Percentiles rank a stretch among this genome's conserved stretches.
Conservation (phyloP, 2,888 invertebrate genomes). For the Agelastica alni region DNA sequence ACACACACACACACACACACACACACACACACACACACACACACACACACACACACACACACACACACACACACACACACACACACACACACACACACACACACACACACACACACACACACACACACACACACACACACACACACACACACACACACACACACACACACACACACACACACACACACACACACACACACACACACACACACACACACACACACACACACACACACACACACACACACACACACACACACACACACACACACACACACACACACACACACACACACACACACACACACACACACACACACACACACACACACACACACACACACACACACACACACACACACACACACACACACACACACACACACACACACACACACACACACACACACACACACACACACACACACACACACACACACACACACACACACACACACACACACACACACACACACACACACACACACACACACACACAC, state of each 20-base stretch:
- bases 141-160: not conserved
- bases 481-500: not conserved
- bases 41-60: not conserved
- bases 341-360: not conserved
- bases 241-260: not conserved
- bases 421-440: not conserved
- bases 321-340: not conserved
- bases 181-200: not conserved
- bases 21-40: not conserved
- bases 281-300: not conserved
- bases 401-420: not conserved
- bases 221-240: not conserved
- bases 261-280: not conserved
- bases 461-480: not conserved
- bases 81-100: not conserved
- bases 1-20: not conserved
- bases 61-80: not conserved
- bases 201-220: not conserved
- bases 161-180: not conserved
- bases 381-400: not conserved
- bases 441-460: not conserved
- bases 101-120: not conserved
- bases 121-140: not conserved
- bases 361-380: not conserved
- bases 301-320: not conserved